Evolutionary conservation across 2,797 vertebrate genomes (phyloP), one percentile per base, ranked within the genome.

Genomic region (Brotula barbata): DNA sequence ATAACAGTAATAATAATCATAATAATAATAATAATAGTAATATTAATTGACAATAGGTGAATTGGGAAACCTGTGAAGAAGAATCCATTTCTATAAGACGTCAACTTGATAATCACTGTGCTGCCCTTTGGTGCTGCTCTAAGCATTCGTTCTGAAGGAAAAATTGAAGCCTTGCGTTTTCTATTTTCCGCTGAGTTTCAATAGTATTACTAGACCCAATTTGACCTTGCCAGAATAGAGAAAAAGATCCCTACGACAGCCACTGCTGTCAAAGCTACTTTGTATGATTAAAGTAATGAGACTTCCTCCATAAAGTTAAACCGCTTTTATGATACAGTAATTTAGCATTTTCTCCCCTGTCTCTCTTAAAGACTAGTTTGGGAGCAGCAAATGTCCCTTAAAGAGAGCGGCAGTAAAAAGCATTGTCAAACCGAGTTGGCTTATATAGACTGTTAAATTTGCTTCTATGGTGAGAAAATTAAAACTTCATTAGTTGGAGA

Each of bases 241-340:
- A 25, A 34, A 15, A 28, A 58, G 54, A 76, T 68, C 51, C 68
- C 55, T 56, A 59, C 28, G 58, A 64, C 77, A 75, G 78, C 81
- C 75, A 66, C 71, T 64, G 58, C 81, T 58, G 66, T 83, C 75
- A 70, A 83, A 86, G 70, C 71, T 65, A 85, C 85, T 87, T 84
- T 77, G 51, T 66, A 73, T 79, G 84, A 88, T 89, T 86, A 84
- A 84, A 86, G 72, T 83, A 86, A 88, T 86, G 83, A 85, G 73
- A 82, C 53, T 80, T 83, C 54, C 68, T 64, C 68, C 58, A 81
- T 87, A 84, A 88, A 84, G 77, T 82, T 80, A 80, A 83, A 88
- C 84, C 64, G 75, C 63, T 73, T 85, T 89, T 79, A 83, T 77
- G 81, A 85, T 85, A 76, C 58, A 65, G 78, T 74, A 66, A 85